Evolutionary conservation across 2,888 invertebrate species (phyloP).

Genomic region (Clepsis dumicolana): DNA sequence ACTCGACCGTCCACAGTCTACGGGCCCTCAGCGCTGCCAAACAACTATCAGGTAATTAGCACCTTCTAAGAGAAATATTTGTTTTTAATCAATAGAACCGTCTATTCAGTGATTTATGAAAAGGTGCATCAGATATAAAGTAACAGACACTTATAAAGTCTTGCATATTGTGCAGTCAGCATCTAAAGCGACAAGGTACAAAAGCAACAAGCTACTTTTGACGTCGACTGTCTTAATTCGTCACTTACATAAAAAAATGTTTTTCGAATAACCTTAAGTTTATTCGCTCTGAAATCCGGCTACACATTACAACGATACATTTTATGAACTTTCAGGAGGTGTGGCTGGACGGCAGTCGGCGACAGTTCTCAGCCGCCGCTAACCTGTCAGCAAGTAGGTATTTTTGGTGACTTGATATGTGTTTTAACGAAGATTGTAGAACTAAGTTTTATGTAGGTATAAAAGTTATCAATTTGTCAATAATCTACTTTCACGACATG

Average conservation of each 20-base stretch:
- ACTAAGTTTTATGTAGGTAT: not conserved
- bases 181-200: too few species aligned
- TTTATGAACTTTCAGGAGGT: constrained; percentile 66
- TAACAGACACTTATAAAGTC: too few species aligned
- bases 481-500: not conserved
- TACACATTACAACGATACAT: too few species aligned
- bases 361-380: constrained; percentile 88
- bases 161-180: too few species aligned
- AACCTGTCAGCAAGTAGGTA: constrained; percentile 91
- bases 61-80: not conserved
- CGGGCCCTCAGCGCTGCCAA: constrained; percentile 58
- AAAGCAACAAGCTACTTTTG: too few species aligned
- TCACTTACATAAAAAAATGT: too few species aligned
- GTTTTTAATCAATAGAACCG: too few species aligned
- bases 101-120: too few species aligned
- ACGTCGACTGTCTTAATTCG: too few species aligned
- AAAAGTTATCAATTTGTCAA: not conserved
- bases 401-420: not conserved
- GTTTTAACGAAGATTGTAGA: not conserved
- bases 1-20: constrained; percentile 68
- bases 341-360: constrained; percentile 74
- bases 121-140: too few species aligned
- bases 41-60: constrained; percentile 63
- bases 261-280: too few species aligned
- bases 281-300: too few species aligned